Percentiles rank a stretch among this genome's conserved stretches.
Evolutionary conservation across 2,113 vertebrate species (phyloP).

Genomic region (Poecilia latipinna): DNA sequence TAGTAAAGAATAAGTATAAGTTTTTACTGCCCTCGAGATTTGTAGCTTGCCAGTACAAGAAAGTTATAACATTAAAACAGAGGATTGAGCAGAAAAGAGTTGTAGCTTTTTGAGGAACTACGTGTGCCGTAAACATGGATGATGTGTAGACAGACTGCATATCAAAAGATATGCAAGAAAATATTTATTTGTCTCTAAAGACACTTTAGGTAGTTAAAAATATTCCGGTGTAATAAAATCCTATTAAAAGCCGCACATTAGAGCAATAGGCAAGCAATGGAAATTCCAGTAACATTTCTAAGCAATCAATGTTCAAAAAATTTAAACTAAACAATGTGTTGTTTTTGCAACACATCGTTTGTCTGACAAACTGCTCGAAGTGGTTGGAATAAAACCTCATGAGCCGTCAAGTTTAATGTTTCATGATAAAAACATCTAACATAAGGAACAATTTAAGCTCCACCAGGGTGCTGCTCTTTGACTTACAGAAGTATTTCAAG

Average conservation of each 20-base stretch:
- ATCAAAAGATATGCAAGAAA: neutral
- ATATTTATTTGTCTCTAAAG: neutral
- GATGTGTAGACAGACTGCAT: no score
- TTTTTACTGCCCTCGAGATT: no score
- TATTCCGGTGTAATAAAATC: neutral
- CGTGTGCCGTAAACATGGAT: no score
- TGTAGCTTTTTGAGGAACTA: no score
- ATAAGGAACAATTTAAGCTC: neutral
- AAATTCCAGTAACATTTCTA: neutral
- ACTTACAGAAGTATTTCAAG: conserved; percentile 46
- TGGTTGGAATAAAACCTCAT: neutral
- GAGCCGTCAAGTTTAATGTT: neutral
- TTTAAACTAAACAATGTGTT: neutral
- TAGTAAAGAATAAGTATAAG: neutral
- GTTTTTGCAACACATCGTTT: no score
- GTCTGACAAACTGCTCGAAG: no score
- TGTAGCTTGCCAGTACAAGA: no score
- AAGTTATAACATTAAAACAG: no score
- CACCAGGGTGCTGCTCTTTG: conserved; percentile 7
- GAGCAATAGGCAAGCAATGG: neutral
- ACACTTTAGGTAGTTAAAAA: neutral
- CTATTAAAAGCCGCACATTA: neutral
- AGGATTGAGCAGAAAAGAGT: no score
- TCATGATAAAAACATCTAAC: neutral
- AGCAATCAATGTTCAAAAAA: neutral